Evolutionary conservation across 1,140 invertebrate genomes (phyloP).

Genomic region (Magallana angulata): DNA sequence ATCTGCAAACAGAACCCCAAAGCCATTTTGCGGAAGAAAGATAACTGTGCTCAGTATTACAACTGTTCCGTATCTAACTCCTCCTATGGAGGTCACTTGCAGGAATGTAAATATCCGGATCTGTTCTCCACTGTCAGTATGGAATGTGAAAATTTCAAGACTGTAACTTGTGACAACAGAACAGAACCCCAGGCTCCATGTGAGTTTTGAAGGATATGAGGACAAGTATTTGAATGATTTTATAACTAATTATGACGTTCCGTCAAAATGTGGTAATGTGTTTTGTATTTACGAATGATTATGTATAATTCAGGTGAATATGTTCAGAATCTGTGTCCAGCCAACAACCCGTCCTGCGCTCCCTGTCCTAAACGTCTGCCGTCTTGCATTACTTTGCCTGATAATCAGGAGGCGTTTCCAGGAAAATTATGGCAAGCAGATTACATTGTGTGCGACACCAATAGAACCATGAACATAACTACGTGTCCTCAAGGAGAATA

Average conservation of each 20-base stretch:
- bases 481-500: slow-evolving; percentile 48
- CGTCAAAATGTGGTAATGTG: neutral
- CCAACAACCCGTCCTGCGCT: slow-evolving; percentile 42
- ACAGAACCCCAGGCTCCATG: slow-evolving; percentile 71
- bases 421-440: slow-evolving; percentile 49
- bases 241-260: too few species aligned
- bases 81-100: slow-evolving; percentile 57
- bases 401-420: slow-evolving; percentile 57
- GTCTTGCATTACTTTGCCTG: slow-evolving; percentile 54
- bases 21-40: slow-evolving; percentile 44
- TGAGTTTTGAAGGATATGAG: slow-evolving; percentile 56
- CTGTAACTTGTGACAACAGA: slow-evolving; percentile 61
- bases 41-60: slow-evolving; percentile 68
- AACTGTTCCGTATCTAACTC: slow-evolving; percentile 63
- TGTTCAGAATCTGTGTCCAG: slow-evolving; percentile 57
- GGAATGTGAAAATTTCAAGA: slow-evolving; percentile 65
- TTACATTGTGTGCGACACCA: slow-evolving; percentile 56
- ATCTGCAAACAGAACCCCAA: slow-evolving; percentile 50
- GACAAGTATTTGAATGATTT: too few species aligned
- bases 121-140: slow-evolving; percentile 60
- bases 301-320: slow-evolving; percentile 58
- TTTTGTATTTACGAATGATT: neutral
- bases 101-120: slow-evolving; percentile 68
- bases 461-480: slow-evolving; percentile 53
- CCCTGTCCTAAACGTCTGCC: slow-evolving; percentile 56